These are phyloP conservation scores for Characodon lateralis DNA, from an alignment of 2,797 vertebrate species.

Conservation along the genomic window DNA sequence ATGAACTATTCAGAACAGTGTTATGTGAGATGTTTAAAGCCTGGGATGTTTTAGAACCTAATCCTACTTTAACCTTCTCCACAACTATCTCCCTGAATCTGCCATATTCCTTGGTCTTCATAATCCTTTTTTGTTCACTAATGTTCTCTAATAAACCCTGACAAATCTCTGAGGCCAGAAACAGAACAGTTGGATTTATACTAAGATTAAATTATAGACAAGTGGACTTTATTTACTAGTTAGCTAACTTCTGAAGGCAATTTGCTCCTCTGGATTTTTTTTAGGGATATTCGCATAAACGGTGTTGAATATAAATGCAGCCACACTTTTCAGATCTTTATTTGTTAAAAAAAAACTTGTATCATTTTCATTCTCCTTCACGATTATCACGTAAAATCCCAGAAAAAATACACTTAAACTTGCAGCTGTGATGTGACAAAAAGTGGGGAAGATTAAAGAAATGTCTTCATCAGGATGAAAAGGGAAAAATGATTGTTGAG, in stretches of 20 bases:
- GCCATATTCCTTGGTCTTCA: too few relatives aligned
- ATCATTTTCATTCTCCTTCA: not conserved
- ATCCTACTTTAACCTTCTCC: not conserved
- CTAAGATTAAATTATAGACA: not conserved
- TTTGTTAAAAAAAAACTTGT: not conserved
- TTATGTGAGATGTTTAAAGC: not conserved
- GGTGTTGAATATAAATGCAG: not conserved
- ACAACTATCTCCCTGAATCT: not conserved
- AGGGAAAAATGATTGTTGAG: constrained; percentile 8
- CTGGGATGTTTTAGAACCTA: not conserved
- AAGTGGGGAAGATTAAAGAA: not conserved
- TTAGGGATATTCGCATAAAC: not conserved
- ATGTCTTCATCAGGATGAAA: constrained; percentile 20
- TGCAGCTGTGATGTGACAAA: not conserved
- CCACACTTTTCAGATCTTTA: not conserved
- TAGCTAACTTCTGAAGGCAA: not conserved
- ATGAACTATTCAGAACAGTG: not conserved
- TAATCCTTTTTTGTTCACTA: too few relatives aligned
- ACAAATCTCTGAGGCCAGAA: not conserved
- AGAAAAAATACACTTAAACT: not conserved
- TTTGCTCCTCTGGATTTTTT: not conserved
- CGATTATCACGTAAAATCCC: too few relatives aligned
- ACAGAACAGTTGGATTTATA: not conserved
- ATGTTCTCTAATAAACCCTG: not conserved
- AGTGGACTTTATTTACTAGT: not conserved